These are phyloP conservation scores for Lomographa bimaculata DNA, from an alignment of 2,888 invertebrate species.

Conservation along the genomic window DNA sequence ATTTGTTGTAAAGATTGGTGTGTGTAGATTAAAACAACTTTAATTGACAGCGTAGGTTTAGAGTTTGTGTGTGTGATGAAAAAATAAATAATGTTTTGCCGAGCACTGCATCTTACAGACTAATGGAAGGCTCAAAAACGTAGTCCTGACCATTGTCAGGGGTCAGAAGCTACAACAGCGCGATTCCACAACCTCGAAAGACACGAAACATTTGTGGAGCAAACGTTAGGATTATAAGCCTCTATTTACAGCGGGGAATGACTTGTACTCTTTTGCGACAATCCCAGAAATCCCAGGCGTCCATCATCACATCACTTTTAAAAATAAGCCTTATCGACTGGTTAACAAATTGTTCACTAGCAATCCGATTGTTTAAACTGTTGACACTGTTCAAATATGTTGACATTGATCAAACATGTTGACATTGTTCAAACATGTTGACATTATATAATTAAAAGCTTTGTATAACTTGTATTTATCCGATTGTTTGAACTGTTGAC, in stretches of 20 bases:
- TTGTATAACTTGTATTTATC: too few relatives aligned
- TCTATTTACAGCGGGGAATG: conserved; percentile 8
- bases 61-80: neutral
- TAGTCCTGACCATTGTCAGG: conserved; percentile 1
- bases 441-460: too few relatives aligned
- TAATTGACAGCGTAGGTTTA: conserved; percentile 1
- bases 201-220: conserved; percentile 1
- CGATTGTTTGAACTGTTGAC: neutral
- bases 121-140: conserved; percentile 7
- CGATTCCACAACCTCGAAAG: neutral
- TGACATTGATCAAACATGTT: too few relatives aligned
- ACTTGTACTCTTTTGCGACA: conserved; percentile 9
- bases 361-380: neutral
- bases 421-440: conserved; percentile 2
- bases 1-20: too few relatives aligned
- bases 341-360: neutral
- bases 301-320: too few relatives aligned
- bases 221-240: conserved; percentile 1
- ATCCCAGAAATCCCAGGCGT: too few relatives aligned
- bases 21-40: too few relatives aligned
- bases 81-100: neutral
- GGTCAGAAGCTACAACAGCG: conserved; percentile 1
- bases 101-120: neutral
- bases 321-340: too few relatives aligned
- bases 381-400: neutral